Evolutionary conservation across 1,140 invertebrate species (phyloP), one percentile per base, ranked within the genome.

Genomic region (Caerostris darwini): DNA sequence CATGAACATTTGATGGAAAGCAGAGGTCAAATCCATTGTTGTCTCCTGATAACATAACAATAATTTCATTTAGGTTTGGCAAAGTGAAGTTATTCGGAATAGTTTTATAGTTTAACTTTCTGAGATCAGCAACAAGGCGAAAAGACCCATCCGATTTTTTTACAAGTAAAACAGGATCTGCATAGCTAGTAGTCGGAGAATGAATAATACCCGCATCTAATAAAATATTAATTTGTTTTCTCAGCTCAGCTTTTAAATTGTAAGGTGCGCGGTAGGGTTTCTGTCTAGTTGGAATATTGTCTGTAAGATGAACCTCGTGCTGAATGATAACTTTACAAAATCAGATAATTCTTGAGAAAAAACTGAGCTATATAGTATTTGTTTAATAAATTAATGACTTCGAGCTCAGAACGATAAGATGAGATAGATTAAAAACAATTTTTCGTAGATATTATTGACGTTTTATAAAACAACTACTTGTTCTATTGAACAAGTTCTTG

Each of bases 101-200:
- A 0, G 95, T 96, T 17, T 95, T 91, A 2, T 58, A 14, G 93
- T 96, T 96, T 6, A 96, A 91, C 17, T 88, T 19, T 7, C 96
- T 61, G 92, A 54, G 71, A 93, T 96, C 96, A 0, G 96, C 95
- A 56, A 95, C 95, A 92, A 96, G 95, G n/a, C 95, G 71, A 4
- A 93, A 95, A 6, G 81, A 86, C 2, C 92, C 95, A 14, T 95
- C 90, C 17, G 95, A 95, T 86, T 96, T 96, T 50, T 19, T 94
- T 8, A 96, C 94, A 8, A 96, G 58, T 56, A 95, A 67, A 19
- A 95, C 82, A 4, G 95, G 95, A 7, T 94, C 96, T 19, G 96
- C 95, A 96, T 96, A 97, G 53, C 95, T 87, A 86, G 95, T 95
- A 10, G 95, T 95, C 0, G 96, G 96, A 0, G 94, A 95, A 19